These are phyloP conservation scores for Istiophorus platypterus DNA, from an alignment of 2,113 vertebrate species.

Conservation along the genomic window DNA sequence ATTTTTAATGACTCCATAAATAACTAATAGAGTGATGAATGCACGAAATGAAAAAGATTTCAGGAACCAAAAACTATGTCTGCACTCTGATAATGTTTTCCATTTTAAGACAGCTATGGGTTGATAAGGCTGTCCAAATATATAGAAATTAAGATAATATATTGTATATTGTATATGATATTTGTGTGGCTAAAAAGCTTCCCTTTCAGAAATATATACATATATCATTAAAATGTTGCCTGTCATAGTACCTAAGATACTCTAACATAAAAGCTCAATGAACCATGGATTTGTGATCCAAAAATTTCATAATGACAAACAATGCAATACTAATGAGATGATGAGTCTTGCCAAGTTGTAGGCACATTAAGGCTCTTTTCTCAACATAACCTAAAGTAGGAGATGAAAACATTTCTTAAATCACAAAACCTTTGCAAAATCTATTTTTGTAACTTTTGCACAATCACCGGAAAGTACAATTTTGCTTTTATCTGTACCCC, in stretches of 20 bases:
- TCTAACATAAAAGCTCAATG: background rate
- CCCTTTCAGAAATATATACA: background rate
- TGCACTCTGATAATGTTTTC: background rate
- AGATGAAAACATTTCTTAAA: background rate
- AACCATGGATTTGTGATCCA: background rate
- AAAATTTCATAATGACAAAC: background rate
- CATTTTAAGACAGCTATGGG: background rate
- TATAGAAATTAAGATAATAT: too few species aligned
- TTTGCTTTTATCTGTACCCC: background rate
- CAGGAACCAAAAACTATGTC: background rate
- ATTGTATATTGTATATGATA: background rate
- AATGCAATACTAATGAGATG: background rate
- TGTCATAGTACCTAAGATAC: background rate
- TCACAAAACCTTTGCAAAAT: background rate
- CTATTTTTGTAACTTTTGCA: background rate
- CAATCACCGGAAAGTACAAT: constrained; percentile 12
- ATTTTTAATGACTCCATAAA: background rate
- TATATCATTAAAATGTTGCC: background rate
- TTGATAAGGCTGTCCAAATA: background rate
- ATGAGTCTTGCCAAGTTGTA: background rate
- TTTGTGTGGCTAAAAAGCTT: background rate
- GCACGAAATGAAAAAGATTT: background rate
- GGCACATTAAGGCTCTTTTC: background rate
- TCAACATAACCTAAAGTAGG: background rate
- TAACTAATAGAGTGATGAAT: background rate